These are phyloP conservation scores for Gymnocheta viridis DNA, from an alignment of 2,888 invertebrate species.

Conservation along the genomic window DNA sequence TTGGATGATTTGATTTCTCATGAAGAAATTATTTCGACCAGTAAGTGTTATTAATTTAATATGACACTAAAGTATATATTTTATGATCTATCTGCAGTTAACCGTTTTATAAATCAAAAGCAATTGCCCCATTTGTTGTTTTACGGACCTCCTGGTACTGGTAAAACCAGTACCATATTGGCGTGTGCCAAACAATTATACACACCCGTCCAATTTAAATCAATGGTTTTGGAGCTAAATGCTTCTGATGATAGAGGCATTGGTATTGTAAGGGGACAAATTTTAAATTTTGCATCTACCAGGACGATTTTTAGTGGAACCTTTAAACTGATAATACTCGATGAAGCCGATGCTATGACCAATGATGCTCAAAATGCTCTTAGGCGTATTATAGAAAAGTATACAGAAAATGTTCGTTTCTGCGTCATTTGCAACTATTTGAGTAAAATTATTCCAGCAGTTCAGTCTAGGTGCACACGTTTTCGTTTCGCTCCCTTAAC, in stretches of 20 bases:
- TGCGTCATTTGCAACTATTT: conserved; percentile 99
- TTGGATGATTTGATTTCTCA: conserved; percentile 98
- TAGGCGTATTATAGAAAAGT: conserved; percentile 98
- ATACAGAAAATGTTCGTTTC: conserved; percentile 98
- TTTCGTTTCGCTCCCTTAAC: conserved; percentile 97
- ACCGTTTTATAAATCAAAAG: conserved; percentile 93
- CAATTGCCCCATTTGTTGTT: conserved; percentile 97
- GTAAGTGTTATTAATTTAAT: conserved; percentile 84
- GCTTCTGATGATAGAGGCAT: conserved; percentile 99
- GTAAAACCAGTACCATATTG: conserved; percentile 98
- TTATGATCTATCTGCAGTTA: conserved; percentile 83
- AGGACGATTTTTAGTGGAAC: conserved; percentile 96
- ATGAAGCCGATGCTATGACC: conserved; percentile 99
- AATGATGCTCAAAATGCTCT: conserved; percentile 99
- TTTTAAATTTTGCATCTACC: conserved; percentile 98
- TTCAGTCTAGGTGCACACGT: conserved; percentile 98
- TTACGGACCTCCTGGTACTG: conserved; percentile 99
- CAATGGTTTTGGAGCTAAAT: conserved; percentile 97
- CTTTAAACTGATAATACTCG: conserved; percentile 97
- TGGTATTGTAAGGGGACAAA: conserved; percentile 95
- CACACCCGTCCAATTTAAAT: conserved; percentile 92
- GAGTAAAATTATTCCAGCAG: conserved; percentile 98
- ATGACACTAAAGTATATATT: background rate
- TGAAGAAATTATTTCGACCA: conserved; percentile 97
- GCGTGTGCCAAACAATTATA: conserved; percentile 97